These are phyloP conservation scores for Calosoma granatense DNA, from an alignment of 1,140 invertebrate species.

Conservation along the genomic window DNA sequence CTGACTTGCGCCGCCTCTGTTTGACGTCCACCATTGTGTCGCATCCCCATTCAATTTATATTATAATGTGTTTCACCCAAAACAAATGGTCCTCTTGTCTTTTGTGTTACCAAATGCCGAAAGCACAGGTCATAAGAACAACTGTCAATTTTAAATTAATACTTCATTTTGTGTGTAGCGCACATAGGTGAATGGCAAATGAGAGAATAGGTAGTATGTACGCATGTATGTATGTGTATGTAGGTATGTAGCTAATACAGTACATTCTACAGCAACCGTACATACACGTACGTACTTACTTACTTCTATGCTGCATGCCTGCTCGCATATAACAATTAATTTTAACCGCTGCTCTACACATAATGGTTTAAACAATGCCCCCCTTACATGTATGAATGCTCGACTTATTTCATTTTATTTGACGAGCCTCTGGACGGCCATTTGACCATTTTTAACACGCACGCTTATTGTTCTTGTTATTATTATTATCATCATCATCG, in stretches of 20 bases:
- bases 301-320: background rate
- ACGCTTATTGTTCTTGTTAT: background rate
- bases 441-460: conserved; percentile 3
- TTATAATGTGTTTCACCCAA: conserved; percentile 6
- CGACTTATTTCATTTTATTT: background rate
- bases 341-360: background rate
- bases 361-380: conserved; percentile 6
- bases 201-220: background rate
- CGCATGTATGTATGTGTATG: background rate
- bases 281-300: background rate
- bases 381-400: conserved; percentile 2
- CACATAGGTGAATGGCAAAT: background rate
- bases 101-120: background rate
- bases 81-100: background rate
- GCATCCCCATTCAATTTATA: conserved; percentile 7
- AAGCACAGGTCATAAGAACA: background rate
- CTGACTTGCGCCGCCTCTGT: background rate
- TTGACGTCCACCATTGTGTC: conserved; percentile 4
- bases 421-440: background rate
- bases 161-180: background rate
- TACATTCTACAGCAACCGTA: too few relatives aligned
- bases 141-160: background rate
- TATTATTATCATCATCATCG: background rate
- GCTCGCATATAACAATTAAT: background rate
- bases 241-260: conserved; percentile 6